Conservation (phyloP, 2,113 vertebrate species). For the rat (Rattus norvegicus) region GRCr8 NC_086029.1:45661001-45661500, state of each 20-base stretch:
- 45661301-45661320: background rate
- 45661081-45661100: too few species aligned
- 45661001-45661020: background rate
- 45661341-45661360: background rate
- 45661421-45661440: background rate
- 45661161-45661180: too few species aligned
- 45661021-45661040: background rate
- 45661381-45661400: constrained; percentile 40
- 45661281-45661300: too few species aligned
- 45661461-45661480: background rate
- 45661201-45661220: background rate
- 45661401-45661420: background rate
- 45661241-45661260: background rate
- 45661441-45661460: too few species aligned
- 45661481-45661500: background rate
- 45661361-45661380: background rate
- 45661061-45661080: background rate
- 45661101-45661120: background rate
- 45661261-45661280: too few species aligned
- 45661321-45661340: background rate
- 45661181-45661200: background rate
- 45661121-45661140: background rate
- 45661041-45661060: background rate
- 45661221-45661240: background rate
- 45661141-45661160: background rate